Conservation (phyloP, 2,888 invertebrate genomes). For the Siphlonurus alternatus region DNA sequence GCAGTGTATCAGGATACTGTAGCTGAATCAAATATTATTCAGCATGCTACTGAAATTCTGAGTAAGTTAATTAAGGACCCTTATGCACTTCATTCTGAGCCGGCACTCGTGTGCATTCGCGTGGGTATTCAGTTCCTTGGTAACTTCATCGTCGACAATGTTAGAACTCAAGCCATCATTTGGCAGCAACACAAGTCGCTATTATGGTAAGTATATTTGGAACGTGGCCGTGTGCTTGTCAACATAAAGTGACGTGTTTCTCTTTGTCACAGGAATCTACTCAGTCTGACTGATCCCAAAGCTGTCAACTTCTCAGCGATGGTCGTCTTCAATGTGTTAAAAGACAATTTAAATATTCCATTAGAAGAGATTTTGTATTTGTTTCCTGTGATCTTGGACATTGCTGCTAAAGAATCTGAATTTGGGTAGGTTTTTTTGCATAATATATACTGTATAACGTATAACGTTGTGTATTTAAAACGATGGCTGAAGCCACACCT, state of each 20-base stretch:
- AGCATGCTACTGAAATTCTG: not conserved
- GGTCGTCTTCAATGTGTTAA: constrained; percentile 42
- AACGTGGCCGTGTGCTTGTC: constrained; percentile 28
- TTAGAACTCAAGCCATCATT: constrained; percentile 34
- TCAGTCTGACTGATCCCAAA: constrained; percentile 14
- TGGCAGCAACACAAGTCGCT: constrained; percentile 35
- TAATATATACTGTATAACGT: no score
- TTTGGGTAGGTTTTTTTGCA: constrained; percentile 24
- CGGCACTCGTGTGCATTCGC: constrained; percentile 26
- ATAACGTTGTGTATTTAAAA: no score
- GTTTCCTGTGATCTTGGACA: not conserved
- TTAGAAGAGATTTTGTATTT: not conserved
- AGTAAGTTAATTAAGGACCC: not conserved
- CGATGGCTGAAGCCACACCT: no score
- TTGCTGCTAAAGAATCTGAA: constrained; percentile 18
- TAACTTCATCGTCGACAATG: constrained; percentile 38
- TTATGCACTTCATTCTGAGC: not conserved
- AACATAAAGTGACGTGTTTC: constrained; percentile 8
- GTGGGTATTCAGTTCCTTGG: constrained; percentile 38
- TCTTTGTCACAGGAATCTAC: constrained; percentile 11
- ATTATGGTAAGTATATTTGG: constrained; percentile 34
- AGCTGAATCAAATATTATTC: not conserved
- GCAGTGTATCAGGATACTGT: not conserved
- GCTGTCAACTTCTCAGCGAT: constrained; percentile 31
- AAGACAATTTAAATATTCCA: constrained; percentile 18